These are phyloP conservation scores for Noturus placidus DNA, from an alignment of 2,113 vertebrate species.

Conservation along the genomic window DNA sequence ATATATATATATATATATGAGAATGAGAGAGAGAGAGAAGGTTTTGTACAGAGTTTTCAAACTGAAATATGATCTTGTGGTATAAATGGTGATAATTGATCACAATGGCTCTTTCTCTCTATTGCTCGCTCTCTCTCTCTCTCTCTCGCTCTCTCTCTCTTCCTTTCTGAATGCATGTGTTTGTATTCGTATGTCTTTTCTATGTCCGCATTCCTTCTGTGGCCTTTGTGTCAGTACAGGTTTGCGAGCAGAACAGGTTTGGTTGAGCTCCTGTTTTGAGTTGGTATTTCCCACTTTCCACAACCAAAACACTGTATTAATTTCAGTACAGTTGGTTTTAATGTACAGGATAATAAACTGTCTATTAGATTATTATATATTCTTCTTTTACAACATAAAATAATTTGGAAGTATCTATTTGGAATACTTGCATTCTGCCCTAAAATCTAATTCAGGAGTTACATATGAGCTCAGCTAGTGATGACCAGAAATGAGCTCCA, in stretches of 20 bases:
- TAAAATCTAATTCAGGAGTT: neutral
- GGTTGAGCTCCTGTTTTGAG: neutral
- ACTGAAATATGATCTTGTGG: neutral
- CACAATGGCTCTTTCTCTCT: neutral
- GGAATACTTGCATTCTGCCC: neutral
- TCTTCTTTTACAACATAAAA: neutral
- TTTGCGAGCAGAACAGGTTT: conserved; percentile 9
- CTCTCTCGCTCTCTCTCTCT: neutral
- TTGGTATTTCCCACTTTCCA: neutral
- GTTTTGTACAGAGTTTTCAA: conserved; percentile 13
- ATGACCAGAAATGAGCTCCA: neutral
- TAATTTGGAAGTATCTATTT: neutral
- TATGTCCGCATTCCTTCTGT: conserved; percentile 25
- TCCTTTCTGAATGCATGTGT: neutral
- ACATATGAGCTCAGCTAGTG: neutral
- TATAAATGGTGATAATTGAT: neutral
- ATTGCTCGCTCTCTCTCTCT: neutral
- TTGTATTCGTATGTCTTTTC: neutral
- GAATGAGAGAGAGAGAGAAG: no score
- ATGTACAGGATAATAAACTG: neutral
- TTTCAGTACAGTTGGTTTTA: neutral
- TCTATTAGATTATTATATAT: neutral
- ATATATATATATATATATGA: neutral
- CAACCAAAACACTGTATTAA: neutral
- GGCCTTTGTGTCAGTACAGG: conserved; percentile 1